Percentiles rank a stretch among this genome's conserved stretches.
Conservation (phyloP, 2,113 vertebrate genomes). For the Ciconia stormi region DNA sequence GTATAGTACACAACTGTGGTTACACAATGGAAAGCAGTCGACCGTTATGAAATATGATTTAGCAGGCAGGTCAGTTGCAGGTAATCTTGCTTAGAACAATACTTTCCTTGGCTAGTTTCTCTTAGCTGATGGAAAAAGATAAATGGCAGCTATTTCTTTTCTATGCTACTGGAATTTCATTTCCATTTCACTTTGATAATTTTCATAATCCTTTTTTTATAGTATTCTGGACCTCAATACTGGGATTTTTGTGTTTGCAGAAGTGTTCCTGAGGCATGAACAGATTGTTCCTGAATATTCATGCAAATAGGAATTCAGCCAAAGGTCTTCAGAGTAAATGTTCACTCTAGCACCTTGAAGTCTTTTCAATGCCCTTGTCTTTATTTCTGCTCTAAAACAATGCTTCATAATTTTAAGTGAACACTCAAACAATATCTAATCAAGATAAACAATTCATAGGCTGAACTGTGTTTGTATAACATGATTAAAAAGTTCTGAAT, state of each 20-base stretch:
- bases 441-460: slow-evolving; percentile 23
- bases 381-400: slow-evolving; percentile 13
- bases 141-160: neutral
- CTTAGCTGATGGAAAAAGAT: slow-evolving; percentile 11
- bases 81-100: slow-evolving; percentile 18
- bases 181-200: neutral
- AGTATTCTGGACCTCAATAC: neutral
- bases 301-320: neutral
- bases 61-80: neutral
- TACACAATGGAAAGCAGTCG: slow-evolving; percentile 29
- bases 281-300: neutral
- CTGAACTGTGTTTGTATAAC: slow-evolving; percentile 18
- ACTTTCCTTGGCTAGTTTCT: slow-evolving; percentile 1
- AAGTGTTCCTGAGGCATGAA: neutral
- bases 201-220: neutral
- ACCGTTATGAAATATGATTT: slow-evolving; percentile 22
- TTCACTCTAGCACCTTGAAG: neutral
- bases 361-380: neutral
- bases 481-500: slow-evolving; percentile 32
- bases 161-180: neutral
- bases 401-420: neutral
- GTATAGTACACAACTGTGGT: slow-evolving; percentile 26
- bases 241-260: neutral
- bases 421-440: slow-evolving; percentile 6
- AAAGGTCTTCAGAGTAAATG: neutral